Conservation (phyloP, 1,140 invertebrate genomes). For the Phymastichus coffea region DNA sequence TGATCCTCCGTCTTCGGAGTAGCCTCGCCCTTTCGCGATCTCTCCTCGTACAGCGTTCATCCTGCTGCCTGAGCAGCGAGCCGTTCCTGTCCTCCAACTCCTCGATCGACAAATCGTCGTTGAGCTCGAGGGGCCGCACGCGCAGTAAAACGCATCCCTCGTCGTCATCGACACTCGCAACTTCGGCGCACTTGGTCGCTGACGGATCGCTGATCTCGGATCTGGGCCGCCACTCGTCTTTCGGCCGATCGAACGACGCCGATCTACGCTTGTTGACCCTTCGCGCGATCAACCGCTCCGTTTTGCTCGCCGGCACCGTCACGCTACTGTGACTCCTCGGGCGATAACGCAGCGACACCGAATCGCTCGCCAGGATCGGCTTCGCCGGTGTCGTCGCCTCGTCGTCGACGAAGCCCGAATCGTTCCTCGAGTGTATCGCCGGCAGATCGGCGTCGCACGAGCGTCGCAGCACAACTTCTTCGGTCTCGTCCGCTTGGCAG, state of each 20-base stretch:
- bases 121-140: conserved; percentile 41
- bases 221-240: conserved; percentile 20
- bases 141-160: conserved; percentile 46
- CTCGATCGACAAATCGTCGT: conserved; percentile 28
- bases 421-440: conserved; percentile 15
- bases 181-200: conserved; percentile 17
- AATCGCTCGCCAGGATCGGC: neutral
- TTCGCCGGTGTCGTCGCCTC: neutral
- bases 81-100: neutral
- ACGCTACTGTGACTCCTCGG: conserved; percentile 1
- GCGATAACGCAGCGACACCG: conserved; percentile 26
- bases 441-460: neutral
- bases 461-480: neutral
- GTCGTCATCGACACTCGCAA: conserved; percentile 38
- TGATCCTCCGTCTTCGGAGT: conserved; percentile 46
- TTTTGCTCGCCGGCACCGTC: conserved; percentile 17
- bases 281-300: conserved; percentile 35
- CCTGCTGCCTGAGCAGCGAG: conserved; percentile 33
- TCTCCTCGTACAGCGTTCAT: conserved; percentile 48
- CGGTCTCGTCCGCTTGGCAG: neutral
- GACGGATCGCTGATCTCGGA: conserved; percentile 4
- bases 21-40: conserved; percentile 49
- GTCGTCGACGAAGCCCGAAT: conserved; percentile 26
- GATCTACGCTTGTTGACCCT: conserved; percentile 29
- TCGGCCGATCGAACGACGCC: conserved; percentile 28